A percentile compares a stretch with the other conserved stretches of the same genome.
Conservation (phyloP, 2,888 invertebrate species). For the Leucania comma region DNA sequence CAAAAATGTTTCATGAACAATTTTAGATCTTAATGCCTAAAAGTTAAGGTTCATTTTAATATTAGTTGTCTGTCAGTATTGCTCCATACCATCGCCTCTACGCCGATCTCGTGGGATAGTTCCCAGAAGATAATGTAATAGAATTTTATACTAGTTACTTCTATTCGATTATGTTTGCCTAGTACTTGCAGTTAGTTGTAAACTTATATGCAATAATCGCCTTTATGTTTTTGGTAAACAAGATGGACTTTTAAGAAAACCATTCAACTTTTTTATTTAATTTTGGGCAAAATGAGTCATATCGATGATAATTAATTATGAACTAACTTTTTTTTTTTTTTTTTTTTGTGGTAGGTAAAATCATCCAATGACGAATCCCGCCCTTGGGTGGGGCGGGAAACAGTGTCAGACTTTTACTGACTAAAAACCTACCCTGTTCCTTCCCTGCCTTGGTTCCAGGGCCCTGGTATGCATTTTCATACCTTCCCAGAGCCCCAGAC, state of each 20-base stretch:
- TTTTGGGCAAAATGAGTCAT: not conserved
- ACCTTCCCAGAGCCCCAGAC: too few relatives aligned
- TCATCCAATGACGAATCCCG: too few relatives aligned
- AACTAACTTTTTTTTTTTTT: not conserved
- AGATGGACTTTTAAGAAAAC: not conserved
- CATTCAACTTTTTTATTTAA: too few relatives aligned
- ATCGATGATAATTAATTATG: not conserved
- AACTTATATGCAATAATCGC: constrained; percentile 37
- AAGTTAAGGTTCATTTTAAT: constrained; percentile 47
- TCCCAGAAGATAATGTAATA: constrained; percentile 77
- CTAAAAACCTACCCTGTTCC: too few relatives aligned
- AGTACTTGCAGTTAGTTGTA: constrained; percentile 64
- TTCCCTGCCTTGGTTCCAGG: too few relatives aligned
- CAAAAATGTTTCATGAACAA: constrained; percentile 25
- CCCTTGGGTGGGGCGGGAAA: too few relatives aligned
- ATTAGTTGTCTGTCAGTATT: constrained; percentile 33
- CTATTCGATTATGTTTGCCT: constrained; percentile 75
- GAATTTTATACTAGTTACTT: constrained; percentile 71
- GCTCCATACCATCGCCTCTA: constrained; percentile 68
- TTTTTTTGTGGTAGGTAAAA: too few relatives aligned
- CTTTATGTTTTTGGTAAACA: constrained; percentile 16
- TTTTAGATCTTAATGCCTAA: constrained; percentile 17
- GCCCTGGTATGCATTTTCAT: too few relatives aligned
- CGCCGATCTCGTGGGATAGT: constrained; percentile 85
- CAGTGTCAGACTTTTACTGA: too few relatives aligned